Conservation (phyloP, 2,113 vertebrate species). For the Dasypus novemcinctus region DNA sequence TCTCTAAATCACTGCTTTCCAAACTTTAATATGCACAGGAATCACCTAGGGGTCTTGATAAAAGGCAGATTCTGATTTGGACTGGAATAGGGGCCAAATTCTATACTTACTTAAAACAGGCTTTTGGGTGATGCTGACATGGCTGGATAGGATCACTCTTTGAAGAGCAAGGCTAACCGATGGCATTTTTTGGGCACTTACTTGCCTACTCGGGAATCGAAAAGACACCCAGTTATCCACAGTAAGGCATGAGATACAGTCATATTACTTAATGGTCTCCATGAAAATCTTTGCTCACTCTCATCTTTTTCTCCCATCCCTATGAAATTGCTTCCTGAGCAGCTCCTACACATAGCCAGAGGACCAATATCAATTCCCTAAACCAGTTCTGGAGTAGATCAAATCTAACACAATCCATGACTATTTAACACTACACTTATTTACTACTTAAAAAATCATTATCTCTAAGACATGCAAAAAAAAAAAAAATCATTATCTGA, state of each 20-base stretch:
- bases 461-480: too few relatives aligned
- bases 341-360: fast-evolving
- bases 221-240: background rate
- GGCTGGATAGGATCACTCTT: background rate
- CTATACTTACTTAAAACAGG: background rate
- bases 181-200: background rate
- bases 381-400: background rate
- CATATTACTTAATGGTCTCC: background rate
- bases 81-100: background rate
- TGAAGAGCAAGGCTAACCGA: background rate
- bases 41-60: background rate
- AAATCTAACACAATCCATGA: background rate
- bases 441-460: background rate
- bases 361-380: background rate
- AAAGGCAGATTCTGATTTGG: background rate
- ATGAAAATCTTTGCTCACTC: background rate
- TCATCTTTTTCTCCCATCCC: background rate
- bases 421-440: background rate
- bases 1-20: background rate
- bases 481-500: too few relatives aligned
- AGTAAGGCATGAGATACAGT: background rate
- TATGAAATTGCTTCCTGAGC: background rate
- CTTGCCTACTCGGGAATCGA: background rate
- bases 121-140: background rate
- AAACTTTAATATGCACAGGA: background rate